Percentiles rank a stretch among this genome's conserved stretches.
Evolutionary conservation across 2,797 vertebrate species (phyloP).

Genomic region (Pseudomugil tenellus): DNA sequence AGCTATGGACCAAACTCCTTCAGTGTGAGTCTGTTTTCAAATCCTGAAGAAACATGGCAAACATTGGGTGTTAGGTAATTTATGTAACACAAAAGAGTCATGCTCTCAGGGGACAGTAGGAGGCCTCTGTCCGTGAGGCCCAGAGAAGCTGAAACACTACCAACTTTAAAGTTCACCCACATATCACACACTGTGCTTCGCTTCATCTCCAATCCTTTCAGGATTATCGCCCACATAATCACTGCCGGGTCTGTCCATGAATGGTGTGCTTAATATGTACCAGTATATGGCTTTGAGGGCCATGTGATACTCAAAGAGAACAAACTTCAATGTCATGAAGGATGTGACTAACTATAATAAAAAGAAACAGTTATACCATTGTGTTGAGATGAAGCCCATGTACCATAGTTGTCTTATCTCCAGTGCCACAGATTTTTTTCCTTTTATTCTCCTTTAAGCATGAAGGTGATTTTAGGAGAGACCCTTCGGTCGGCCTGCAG

Average conservation of each 20-base stretch:
- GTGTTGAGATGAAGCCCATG: conserved; percentile 53
- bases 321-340: conserved; percentile 28
- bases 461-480: conserved; percentile 39
- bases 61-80: conserved; percentile 54
- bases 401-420: conserved; percentile 48
- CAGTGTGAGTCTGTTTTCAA: conserved; percentile 62
- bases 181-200: conserved; percentile 50
- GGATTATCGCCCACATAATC: conserved; percentile 66
- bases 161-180: conserved; percentile 48
- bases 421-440: conserved; percentile 19
- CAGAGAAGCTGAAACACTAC: conserved; percentile 43
- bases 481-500: conserved; percentile 44
- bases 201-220: conserved; percentile 65
- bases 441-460: conserved; percentile 1
- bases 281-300: conserved; percentile 34
- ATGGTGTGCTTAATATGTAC: conserved; percentile 40
- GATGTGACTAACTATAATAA: conserved; percentile 48
- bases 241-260: conserved; percentile 45
- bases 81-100: conserved; percentile 68
- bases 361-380: conserved; percentile 53
- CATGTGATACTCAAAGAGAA: conserved; percentile 43
- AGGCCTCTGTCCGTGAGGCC: conserved; percentile 61
- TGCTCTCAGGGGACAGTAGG: conserved; percentile 48
- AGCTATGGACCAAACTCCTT: conserved; percentile 57
- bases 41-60: conserved; percentile 43